Base-by-base conservation (phyloP, 2,113 vertebrate genomes). In the Python bivittatus region DNA sequence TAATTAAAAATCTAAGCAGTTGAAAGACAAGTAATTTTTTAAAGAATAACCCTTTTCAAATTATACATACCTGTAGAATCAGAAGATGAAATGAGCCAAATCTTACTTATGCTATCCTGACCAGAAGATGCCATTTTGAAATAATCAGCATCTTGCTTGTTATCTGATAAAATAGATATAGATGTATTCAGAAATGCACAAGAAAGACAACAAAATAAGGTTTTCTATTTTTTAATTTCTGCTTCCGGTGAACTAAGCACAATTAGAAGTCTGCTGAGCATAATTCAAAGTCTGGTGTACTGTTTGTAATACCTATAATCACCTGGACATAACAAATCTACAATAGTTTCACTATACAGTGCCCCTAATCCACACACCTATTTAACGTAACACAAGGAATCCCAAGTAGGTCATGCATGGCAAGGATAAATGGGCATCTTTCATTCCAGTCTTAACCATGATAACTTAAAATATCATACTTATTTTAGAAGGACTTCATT, bases 81-180 rank as follows among this genome's bases (percentile, higher is more conserved):
- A 94, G 92, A 91, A 96, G 97, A 97, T 93, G 97, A 98, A 95
- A 98, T 95, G 61, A 98, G 92, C 98, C 99, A 98, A 93, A 99
- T 96, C 96, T 98, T 98, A 96, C 98, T 95, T 95, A 96, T 96
- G 96, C 97, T 98, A 96, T 99, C 98, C 96, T 99, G 98, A 95
- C 99, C 98, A 95, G 98, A 98, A 89, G 99, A 99, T 95, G 98
- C 98, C 97, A 99, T 97, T 96, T 96, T 98, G 97, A 98, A 98
- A 96, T 93, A 96, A 87, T 93, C 94, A 85, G 94, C 95, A 94
- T 90, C 95, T 91, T 93, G 95, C 79, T 97, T 93, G 95, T 91
- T 95, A 93, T 85, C 98, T 98, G 93, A 95, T 90, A 94, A 97
- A 84, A 79, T 42, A 94, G 64, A 53, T 42, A 97, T 68, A 94